Conservation (phyloP, 2,797 vertebrate genomes). For the Okamejei kenojei region DNA sequence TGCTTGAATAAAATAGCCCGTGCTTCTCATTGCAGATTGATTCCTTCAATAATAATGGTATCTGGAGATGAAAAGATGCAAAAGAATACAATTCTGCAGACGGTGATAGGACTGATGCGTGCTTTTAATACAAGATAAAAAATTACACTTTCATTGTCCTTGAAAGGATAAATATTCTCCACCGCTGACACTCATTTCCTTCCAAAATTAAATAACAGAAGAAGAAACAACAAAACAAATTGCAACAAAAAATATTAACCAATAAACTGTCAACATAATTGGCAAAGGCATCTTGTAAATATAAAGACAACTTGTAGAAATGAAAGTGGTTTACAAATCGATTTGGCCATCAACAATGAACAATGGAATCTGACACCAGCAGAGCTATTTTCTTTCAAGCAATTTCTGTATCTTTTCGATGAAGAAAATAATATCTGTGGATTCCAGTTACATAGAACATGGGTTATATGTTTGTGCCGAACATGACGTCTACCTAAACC, state of each 20-base stretch:
- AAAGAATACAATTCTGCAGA: slow-evolving; percentile 12
- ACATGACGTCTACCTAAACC: no score
- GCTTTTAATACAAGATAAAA: slow-evolving; percentile 22
- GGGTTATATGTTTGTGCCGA: no score
- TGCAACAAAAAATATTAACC: slow-evolving; percentile 28
- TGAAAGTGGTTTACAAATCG: slow-evolving; percentile 25
- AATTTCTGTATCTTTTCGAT: neutral
- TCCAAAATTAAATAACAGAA: slow-evolving; percentile 25
- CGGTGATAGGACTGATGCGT: neutral
- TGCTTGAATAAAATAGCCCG: neutral
- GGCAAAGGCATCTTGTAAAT: slow-evolving; percentile 37
- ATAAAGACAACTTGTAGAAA: slow-evolving; percentile 37
- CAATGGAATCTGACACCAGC: neutral
- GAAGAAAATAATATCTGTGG: neutral
- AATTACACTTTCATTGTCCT: slow-evolving; percentile 37
- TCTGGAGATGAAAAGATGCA: slow-evolving; percentile 33
- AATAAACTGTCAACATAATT: slow-evolving; percentile 35
- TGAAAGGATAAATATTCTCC: slow-evolving; percentile 36
- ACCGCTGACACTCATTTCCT: neutral
- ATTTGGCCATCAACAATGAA: slow-evolving; percentile 23
- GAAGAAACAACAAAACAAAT: neutral
- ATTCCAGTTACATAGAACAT: neutral
- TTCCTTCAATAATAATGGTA: slow-evolving; percentile 23
- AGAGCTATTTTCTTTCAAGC: neutral
- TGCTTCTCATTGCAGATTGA: slow-evolving; percentile 23